Evolutionary conservation across 2,797 vertebrate species (phyloP).

Genomic region (Oophaga sylvatica): DNA sequence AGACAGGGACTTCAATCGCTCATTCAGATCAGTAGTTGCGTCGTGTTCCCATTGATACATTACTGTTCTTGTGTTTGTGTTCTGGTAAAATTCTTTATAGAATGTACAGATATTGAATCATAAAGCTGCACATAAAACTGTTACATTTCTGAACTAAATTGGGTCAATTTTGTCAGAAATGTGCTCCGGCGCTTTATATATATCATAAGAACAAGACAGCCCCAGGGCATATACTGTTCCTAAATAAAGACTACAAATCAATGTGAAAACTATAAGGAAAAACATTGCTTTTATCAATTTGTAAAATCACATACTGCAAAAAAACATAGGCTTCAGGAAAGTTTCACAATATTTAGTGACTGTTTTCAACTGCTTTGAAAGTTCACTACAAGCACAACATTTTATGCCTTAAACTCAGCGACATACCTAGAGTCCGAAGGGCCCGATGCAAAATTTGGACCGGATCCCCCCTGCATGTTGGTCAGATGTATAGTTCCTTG

Average conservation of each 20-base stretch:
- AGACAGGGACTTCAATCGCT: too few species aligned
- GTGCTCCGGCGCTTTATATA: not conserved
- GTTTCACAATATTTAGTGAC: not conserved
- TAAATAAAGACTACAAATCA: not conserved
- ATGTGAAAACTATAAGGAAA: not conserved
- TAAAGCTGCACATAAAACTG: not conserved
- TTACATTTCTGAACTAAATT: not conserved
- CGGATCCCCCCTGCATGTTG: too few species aligned
- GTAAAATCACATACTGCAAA: not conserved
- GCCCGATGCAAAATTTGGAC: too few species aligned
- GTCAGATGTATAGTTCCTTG: too few species aligned
- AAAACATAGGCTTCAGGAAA: too few species aligned
- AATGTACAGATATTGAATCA: not conserved
- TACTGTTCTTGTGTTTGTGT: not conserved
- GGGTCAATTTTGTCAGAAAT: slow-evolving; percentile 10
- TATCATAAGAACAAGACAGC: not conserved
- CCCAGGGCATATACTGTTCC: not conserved
- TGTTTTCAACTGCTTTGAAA: not conserved
- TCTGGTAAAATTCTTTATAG: not conserved
- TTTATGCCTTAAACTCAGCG: not conserved
- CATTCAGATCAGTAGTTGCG: too few species aligned
- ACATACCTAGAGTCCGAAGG: too few species aligned
- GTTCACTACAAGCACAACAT: not conserved
- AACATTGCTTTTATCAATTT: not conserved
- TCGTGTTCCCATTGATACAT: not conserved